Evolutionary conservation across 2,888 invertebrate species (phyloP).

Genomic region (Cantharis nigra): DNA sequence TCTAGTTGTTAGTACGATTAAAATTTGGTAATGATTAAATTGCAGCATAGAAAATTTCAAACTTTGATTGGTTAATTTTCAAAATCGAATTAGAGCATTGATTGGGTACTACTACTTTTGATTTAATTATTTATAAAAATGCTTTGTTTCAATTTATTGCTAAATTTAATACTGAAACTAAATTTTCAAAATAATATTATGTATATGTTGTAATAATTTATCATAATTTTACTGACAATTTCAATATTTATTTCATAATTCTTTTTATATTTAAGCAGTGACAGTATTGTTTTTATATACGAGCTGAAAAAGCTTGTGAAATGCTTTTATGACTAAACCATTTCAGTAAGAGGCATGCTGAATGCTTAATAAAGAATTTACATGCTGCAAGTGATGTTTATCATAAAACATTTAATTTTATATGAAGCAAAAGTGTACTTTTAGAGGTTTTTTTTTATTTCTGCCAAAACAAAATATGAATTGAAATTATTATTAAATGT

Average conservation of each 20-base stretch:
- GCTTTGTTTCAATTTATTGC: too few species aligned
- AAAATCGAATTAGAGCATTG: too few species aligned
- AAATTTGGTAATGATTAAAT: too few species aligned
- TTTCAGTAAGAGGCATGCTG: constrained; percentile 2
- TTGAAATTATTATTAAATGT: neutral
- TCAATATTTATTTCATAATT: neutral
- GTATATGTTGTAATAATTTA: too few species aligned
- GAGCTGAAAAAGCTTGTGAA: constrained; percentile 3
- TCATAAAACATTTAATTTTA: constrained; percentile 4
- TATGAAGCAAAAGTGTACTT: neutral
- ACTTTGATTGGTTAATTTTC: too few species aligned
- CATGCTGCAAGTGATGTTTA: constrained; percentile 4
- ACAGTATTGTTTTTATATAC: constrained; percentile 2
- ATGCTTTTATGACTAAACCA: neutral
- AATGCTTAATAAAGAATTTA: constrained; percentile 5
- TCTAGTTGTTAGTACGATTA: too few species aligned
- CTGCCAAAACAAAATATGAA: neutral
- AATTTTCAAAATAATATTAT: too few species aligned
- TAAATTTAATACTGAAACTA: too few species aligned
- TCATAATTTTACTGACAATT: neutral
- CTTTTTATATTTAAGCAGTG: neutral
- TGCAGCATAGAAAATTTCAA: too few species aligned
- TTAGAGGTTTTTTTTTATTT: neutral
- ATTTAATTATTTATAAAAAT: too few species aligned
- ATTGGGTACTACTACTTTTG: too few species aligned